A percentile compares a stretch with the other conserved stretches of the same genome.
Conservation (phyloP, 2,113 vertebrate species). For the Diglossa brunneiventris region DNA sequence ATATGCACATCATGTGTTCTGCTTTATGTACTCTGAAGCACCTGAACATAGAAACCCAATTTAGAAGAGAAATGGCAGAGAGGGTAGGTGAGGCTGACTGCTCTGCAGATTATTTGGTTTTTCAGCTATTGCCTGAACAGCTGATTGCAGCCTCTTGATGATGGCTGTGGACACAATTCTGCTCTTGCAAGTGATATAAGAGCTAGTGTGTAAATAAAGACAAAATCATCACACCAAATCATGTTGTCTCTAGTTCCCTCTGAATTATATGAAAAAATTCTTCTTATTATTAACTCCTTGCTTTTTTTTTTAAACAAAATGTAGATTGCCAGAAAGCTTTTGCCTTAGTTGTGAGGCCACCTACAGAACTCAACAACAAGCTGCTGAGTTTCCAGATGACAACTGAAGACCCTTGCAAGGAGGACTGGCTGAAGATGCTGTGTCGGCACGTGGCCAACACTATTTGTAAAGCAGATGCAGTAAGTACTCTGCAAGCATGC, state of each 20-base stretch:
- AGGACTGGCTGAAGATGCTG: slow-evolving; percentile 86
- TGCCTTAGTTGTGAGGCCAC: slow-evolving; percentile 90
- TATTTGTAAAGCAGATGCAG: slow-evolving; percentile 93
- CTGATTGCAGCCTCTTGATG: neutral
- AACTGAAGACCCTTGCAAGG: slow-evolving; percentile 87
- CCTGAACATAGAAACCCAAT: neutral
- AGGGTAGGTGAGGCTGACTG: neutral
- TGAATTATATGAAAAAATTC: neutral
- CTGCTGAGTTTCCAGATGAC: slow-evolving; percentile 95
- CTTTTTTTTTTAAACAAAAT: neutral
- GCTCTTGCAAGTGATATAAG: neutral
- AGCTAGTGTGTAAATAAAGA: neutral
- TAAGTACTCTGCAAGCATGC: slow-evolving; percentile 71
- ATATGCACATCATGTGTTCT: neutral
- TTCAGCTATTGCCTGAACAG: neutral
- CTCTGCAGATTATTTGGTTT: neutral
- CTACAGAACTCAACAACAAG: slow-evolving; percentile 92
- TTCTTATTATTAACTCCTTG: neutral
- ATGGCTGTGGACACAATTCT: neutral
- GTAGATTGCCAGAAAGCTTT: slow-evolving; percentile 94
- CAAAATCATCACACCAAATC: neutral
- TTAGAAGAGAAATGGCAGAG: neutral
- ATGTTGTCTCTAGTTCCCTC: neutral
- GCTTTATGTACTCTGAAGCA: neutral
- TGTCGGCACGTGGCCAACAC: slow-evolving; percentile 96